Evolutionary conservation across 1,140 invertebrate genomes (phyloP), one percentile per base, ranked within the genome.

Genomic region (Ectropis grisescens): DNA sequence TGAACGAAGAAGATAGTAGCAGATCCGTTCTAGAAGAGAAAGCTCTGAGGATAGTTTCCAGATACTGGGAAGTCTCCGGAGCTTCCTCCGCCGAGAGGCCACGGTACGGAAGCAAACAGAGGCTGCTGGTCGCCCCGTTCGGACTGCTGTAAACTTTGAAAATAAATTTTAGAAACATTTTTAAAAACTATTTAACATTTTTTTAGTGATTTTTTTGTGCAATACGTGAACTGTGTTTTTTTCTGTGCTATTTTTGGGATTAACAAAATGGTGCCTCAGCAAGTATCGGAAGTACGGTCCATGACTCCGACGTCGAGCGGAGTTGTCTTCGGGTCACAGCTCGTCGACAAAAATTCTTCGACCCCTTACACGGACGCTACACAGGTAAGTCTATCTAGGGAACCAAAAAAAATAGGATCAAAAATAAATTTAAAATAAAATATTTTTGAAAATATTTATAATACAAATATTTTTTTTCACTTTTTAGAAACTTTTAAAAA

Each of bases 281-380:
- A 84, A 70, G 66, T 82, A 49, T 76, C 80, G 56, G 80, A 84
- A 66, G 69, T 79, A 36, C 56, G 79, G 54, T 76, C 79, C 29
- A 32, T 72, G 51, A 70, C 78, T 38, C 80, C 82, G 13, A 80
- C 75, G 2, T 61, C 68, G 38, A 75, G 60, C 49, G 62, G 76
- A 74, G 62, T 82, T 58, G 52, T 93, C 44, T 95, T 96, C 79
- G 93, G 93, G 49, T 95, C 93, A 24, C 89, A 93, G 65, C 85
- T 92, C 40, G 90, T 97, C 58, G 90, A 93, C 82, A 91, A 94
- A 82, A 92, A 93, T 79, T 96, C 95, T 8, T 85, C 89, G 14
- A 98, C 96, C 27, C 96, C 96, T 10, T 98, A 98, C 82, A 94
- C 95, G 41, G 96, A 98, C 86, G 95, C 95, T 24, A 98, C 95